phyloP scores from a whole-genome alignment of 1,140 invertebrate genomes.

The Neodiprion fabricii region DNA sequence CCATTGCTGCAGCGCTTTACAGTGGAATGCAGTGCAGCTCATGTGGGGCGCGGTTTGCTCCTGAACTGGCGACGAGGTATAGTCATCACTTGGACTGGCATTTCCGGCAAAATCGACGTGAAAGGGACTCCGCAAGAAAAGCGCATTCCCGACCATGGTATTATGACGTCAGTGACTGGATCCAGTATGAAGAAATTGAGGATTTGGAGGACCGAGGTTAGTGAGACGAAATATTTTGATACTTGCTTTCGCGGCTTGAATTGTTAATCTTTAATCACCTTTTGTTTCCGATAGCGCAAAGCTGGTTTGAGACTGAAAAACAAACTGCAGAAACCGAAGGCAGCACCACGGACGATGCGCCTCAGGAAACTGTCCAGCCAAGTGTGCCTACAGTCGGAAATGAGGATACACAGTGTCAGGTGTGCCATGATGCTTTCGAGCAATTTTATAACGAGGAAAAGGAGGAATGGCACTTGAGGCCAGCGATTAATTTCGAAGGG shows the following conservation, averaged over 20 bases:
- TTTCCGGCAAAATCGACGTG: conserved; percentile 89
- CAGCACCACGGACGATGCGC: conserved; percentile 54
- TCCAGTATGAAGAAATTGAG: conserved; percentile 93
- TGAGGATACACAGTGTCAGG: conserved; percentile 75
- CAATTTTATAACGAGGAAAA: conserved; percentile 94
- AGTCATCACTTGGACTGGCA: conserved; percentile 97
- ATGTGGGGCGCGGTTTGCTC: conserved; percentile 89
- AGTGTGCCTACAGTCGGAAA: conserved; percentile 70
- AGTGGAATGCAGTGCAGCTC: conserved; percentile 93
- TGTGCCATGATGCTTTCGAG: conserved; percentile 91
- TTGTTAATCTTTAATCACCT: conserved; percentile 8
- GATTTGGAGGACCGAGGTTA: conserved; percentile 88
- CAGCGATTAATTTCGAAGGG: conserved; percentile 79
- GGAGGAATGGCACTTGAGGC: conserved; percentile 93
- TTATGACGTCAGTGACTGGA: conserved; percentile 91
- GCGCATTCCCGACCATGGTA: conserved; percentile 88
- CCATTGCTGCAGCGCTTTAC: conserved; percentile 75
- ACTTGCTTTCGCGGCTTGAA: not conserved
- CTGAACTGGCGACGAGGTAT: conserved; percentile 86
- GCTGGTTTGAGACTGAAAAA: conserved; percentile 83
- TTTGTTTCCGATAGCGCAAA: conserved; percentile 72
- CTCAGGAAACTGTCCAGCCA: conserved; percentile 64
- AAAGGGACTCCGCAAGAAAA: conserved; percentile 83
- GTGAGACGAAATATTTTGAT: not conserved
- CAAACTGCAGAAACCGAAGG: conserved; percentile 62